Evolutionary conservation across 2,888 invertebrate genomes (phyloP), one percentile per base, ranked within the genome.

Genomic region (Agrochola lota): DNA sequence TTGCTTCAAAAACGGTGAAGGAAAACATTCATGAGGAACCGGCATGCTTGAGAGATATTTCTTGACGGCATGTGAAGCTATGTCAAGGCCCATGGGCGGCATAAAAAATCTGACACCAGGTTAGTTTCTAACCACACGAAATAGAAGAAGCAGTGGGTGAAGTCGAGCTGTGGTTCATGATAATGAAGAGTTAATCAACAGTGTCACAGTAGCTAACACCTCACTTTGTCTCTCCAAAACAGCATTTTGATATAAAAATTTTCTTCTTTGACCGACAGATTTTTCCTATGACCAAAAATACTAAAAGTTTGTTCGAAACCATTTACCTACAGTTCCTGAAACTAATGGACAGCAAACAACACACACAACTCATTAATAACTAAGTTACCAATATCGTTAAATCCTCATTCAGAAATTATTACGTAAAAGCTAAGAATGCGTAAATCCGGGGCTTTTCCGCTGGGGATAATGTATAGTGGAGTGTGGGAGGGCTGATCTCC

Each of bases 371-470:
- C 30, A 83, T 66, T 71, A 71, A 49, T 78, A 80, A 77, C 78
- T 20, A 49, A 78, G 55, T 83, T 66, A 78, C 60, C 46, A 57
- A 60, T 57, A 77, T 66, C 52, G 46, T 17, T 81, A 75, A 26
- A 49, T 81, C 55, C 67, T 67, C 12, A 60, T 80, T 75, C 43
- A 57, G 63, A 60, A 64, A 80, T 64, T 26, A 75, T 76, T 57
- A 80, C 43, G 71, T 68, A 23, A 64, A 69, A 64, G 76, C 43
- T 49, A 68, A 84, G 85, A 35, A 64, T 84, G 60, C 43, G 63
- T 43, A 71, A 70, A 70, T 78, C 71, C 78, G 17, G 40, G 71
- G 69, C 20, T 67, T 74, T 78, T 83, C 74, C 72, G 69, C 40
- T 12, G 26, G 63, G 59, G 62, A 67, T 82, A 71, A 74, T 70